Base-by-base conservation (phyloP, 2,113 vertebrate species). In the Isichthys henryi region DNA sequence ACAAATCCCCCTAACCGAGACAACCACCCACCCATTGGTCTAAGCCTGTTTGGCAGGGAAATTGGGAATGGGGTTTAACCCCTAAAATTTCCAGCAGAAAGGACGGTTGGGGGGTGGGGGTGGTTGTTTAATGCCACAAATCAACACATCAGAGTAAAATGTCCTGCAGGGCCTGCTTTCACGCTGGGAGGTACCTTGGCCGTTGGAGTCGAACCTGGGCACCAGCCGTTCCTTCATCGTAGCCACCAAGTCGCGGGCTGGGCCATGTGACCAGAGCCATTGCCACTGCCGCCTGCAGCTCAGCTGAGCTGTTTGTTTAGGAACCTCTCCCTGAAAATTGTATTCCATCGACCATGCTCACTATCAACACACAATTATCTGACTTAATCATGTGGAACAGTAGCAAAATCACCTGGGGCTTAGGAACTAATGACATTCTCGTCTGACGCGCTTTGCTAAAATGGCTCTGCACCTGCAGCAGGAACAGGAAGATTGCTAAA, bases 291-390 rank as follows among this genome's bases (percentile, higher is more conserved):
- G 89, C 91, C 90, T 96, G 96, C 95, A 96, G 96, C 96, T 96
- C 95, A 95, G 95, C 96, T 97, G 97, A 97, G 97, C 97, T 98
- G 97, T 99, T 99, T 99, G 98, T 98, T 99, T 99, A 98, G 98
- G 98, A 99, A 98, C 97, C 97, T 96, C 97, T 94, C 94, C 97
- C 96, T 95, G 97, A 98, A 96, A 99, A 99, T 99, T 98, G 97
- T 99, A 99, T 99, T 99, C 98, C 98, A 97, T 98, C 97, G 98
- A 98, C 98, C 98, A 98, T 97, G 97, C 98, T 99, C 96, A 95
- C 98, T 99, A 99, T 99, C 98, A 99, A 99, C 98, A 99, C 98
- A 99, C 98, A 99, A 99, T 99, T 99, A 99, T 99, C 98, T 99
- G 97, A 97, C 97, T 99, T 99, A 99, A 99, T 99, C 98, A 99